These are phyloP conservation scores for Troglohyphantes excavatus DNA, from an alignment of 2,888 invertebrate genomes.

Conservation along the genomic window DNA sequence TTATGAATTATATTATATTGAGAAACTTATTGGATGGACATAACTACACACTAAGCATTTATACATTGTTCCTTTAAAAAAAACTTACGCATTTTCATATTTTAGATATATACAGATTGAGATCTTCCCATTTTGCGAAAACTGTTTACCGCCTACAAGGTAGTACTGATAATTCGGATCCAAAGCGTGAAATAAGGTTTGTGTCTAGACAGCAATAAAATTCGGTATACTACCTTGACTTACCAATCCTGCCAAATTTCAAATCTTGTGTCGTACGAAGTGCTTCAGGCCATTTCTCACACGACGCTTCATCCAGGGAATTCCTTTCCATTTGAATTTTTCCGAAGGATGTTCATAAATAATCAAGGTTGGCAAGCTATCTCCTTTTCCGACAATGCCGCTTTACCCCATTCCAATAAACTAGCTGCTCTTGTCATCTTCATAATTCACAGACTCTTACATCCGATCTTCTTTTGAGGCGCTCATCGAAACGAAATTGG, in stretches of 20 bases:
- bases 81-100: too few relatives aligned
- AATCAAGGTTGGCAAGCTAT: conserved; percentile 70
- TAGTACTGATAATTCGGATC: background rate
- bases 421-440: conserved; percentile 58
- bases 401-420: conserved; percentile 55
- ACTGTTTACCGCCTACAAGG: too few relatives aligned
- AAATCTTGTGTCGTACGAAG: conserved; percentile 44
- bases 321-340: conserved; percentile 73
- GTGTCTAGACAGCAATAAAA: conserved; percentile 26
- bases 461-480: conserved; percentile 29
- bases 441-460: conserved; percentile 59
- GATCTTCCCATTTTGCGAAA: too few relatives aligned
- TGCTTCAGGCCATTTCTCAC: conserved; percentile 42
- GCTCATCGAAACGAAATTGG: conserved; percentile 21
- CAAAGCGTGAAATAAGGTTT: conserved; percentile 42
- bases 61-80: too few relatives aligned
- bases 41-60: too few relatives aligned
- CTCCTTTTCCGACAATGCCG: conserved; percentile 48
- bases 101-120: too few relatives aligned
- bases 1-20: too few relatives aligned
- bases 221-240: conserved; percentile 23
- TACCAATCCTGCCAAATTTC: conserved; percentile 61
- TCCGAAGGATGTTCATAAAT: conserved; percentile 62
- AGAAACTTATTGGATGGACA: too few relatives aligned
- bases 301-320: conserved; percentile 34